phyloP scores from a whole-genome alignment of 2,113 vertebrate species.

The Conger conger region DNA sequence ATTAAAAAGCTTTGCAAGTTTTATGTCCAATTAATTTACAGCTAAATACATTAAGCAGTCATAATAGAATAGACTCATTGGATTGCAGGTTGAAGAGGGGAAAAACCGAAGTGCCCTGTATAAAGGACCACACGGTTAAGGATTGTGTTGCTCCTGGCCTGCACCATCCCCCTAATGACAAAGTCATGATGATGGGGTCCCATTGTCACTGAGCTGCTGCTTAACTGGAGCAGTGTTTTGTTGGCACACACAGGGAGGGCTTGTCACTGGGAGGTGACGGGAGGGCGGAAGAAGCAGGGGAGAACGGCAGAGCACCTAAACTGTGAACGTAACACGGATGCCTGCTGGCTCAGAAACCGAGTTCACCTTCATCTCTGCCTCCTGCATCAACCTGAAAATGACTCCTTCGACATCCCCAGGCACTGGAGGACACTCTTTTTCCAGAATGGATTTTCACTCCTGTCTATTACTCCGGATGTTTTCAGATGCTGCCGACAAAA shows the following conservation, averaged over 20 bases:
- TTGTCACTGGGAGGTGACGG: background rate
- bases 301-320: background rate
- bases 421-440: background rate
- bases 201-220: background rate
- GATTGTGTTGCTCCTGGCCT: background rate
- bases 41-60: background rate
- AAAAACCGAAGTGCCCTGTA: background rate
- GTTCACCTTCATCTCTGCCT: background rate
- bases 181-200: background rate
- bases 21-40: background rate
- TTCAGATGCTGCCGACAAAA: slow-evolving; percentile 4
- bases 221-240: background rate
- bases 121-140: background rate
- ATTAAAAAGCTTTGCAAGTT: background rate
- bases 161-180: background rate
- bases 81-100: background rate
- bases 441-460: background rate
- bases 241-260: background rate
- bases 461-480: background rate
- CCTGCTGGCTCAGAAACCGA: background rate
- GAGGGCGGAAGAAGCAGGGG: background rate
- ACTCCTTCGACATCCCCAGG: background rate
- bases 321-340: background rate
- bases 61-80: background rate
- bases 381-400: background rate